Conservation (phyloP, 2,113 vertebrate genomes). For the Zosterops lateralis region DNA sequence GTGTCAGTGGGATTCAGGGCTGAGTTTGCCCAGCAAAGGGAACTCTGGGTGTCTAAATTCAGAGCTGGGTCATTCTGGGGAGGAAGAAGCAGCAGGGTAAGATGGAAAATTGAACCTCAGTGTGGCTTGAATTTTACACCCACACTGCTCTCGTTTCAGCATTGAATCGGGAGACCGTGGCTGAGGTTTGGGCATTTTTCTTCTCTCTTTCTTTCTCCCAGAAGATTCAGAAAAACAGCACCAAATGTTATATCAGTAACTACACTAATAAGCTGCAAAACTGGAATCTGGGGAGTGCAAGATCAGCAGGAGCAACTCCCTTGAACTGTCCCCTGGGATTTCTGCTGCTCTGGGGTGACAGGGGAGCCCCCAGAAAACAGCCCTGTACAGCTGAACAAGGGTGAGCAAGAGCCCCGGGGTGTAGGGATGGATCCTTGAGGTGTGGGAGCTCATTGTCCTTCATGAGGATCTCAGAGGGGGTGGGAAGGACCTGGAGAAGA, state of each 20-base stretch:
- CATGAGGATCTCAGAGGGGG: neutral
- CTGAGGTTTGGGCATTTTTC: neutral
- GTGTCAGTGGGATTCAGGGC: neutral
- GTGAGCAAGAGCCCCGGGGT: neutral
- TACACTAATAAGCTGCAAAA: neutral
- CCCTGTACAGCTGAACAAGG: fast-evolving
- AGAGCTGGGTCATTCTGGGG: neutral
- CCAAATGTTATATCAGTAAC: neutral
- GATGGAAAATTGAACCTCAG: neutral
- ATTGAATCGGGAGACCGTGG: neutral
- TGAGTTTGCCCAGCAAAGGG: neutral
- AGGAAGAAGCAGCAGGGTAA: neutral
- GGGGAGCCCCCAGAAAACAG: neutral
- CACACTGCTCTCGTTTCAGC: neutral
- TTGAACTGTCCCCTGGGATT: neutral
- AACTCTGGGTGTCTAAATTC: neutral
- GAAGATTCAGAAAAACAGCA: neutral
- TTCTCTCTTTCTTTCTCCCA: neutral
- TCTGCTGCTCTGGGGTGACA: neutral
- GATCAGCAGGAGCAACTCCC: neutral
- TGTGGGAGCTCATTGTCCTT: neutral
- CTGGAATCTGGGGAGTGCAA: neutral
- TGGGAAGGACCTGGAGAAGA: neutral
- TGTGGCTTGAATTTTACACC: neutral
- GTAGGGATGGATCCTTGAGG: neutral